A percentile compares a stretch with the other conserved stretches of the same genome.
phyloP scores from a whole-genome alignment of 35 echinoderm and acorn worm species.

The Heliocidaris tuberculata region DNA sequence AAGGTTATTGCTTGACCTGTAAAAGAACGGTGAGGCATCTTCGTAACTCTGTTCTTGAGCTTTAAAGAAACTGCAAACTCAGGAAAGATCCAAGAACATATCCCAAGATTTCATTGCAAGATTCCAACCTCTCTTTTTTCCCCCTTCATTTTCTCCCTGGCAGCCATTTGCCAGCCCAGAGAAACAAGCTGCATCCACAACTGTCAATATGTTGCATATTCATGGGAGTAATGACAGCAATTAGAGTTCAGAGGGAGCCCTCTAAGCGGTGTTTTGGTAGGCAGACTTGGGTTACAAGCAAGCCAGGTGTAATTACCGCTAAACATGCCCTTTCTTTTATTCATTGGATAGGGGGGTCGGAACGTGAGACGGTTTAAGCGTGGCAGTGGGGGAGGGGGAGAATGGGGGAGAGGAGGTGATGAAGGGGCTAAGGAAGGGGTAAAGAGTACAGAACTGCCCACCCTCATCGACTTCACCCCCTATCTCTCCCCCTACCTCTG shows the following conservation, averaged over 20 bases:
- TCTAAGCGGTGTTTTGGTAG: conserved; percentile 22
- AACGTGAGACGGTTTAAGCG: background rate
- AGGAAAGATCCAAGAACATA: background rate
- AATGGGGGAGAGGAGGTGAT: background rate
- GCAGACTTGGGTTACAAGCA: background rate
- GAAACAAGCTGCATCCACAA: conserved; percentile 33
- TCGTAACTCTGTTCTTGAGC: background rate
- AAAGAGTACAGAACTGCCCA: too few relatives aligned
- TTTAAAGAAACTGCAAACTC: background rate
- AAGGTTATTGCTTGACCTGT: background rate
- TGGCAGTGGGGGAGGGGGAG: background rate
- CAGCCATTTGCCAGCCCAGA: background rate
- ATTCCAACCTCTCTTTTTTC: background rate
- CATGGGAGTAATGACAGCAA: conserved; percentile 35
- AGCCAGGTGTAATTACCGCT: conserved; percentile 27
- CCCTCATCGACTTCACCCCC: too few relatives aligned
- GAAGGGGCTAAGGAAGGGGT: background rate
- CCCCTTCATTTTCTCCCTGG: background rate
- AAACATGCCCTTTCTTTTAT: conserved; percentile 43
- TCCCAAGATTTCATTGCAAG: background rate
- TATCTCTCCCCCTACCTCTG: too few relatives aligned
- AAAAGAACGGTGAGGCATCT: background rate
- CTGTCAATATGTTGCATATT: conserved; percentile 35
- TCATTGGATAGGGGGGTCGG: conserved; percentile 7
- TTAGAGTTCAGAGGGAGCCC: conserved; percentile 9